Conservation (phyloP, 2,113 vertebrate genomes). For the Anguilla japonica region DNA sequence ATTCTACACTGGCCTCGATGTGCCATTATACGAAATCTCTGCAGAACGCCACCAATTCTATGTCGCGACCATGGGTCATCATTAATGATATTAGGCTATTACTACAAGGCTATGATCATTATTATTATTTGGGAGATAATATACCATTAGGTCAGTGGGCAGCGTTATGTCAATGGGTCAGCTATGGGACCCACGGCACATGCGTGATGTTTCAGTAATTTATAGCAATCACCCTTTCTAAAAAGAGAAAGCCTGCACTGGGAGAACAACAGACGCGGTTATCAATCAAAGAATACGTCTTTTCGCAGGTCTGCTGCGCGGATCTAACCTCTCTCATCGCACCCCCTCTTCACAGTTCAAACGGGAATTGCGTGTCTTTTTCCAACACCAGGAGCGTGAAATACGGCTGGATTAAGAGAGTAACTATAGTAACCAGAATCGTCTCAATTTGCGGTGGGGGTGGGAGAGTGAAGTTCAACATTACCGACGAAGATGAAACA, state of each 20-base stretch:
- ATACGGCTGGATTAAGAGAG: not conserved
- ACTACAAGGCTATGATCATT: not conserved
- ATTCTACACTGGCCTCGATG: not conserved
- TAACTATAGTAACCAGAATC: conserved; percentile 28
- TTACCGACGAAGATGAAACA: not conserved
- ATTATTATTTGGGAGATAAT: not conserved
- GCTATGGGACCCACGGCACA: not conserved
- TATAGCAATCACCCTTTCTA: conserved; percentile 28
- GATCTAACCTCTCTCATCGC: not conserved
- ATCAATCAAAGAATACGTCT: conserved; percentile 32
- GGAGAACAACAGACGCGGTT: conserved; percentile 29
- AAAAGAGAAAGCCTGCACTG: not conserved
- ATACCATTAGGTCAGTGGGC: conserved; percentile 3
- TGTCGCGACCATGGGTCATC: conserved; percentile 16
- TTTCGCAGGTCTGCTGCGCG: not conserved
- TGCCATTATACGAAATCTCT: not conserved
- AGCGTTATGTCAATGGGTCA: not conserved
- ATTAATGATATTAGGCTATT: not conserved
- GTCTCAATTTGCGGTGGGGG: not conserved
- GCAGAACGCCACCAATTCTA: conserved; percentile 1
- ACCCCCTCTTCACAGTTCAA: not conserved
- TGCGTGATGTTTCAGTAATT: conserved; percentile 20
- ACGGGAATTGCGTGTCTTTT: not conserved
- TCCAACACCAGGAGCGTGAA: not conserved
- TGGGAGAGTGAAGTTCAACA: not conserved